Base-by-base conservation (phyloP, 2,797 vertebrate genomes). In the Siniperca undulata region DNA sequence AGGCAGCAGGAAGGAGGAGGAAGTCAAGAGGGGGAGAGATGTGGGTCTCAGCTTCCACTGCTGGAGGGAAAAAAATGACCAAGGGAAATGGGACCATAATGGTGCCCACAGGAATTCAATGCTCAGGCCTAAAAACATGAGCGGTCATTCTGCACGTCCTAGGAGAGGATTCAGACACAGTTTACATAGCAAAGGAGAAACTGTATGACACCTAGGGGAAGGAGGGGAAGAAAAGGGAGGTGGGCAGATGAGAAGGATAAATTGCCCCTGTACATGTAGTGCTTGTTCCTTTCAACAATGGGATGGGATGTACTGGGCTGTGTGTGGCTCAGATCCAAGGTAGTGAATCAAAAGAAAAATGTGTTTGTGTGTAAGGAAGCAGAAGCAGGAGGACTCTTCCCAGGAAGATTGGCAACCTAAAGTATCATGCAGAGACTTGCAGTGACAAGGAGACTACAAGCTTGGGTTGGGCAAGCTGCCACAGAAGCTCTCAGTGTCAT, bases 401-500 rank as follows among this genome's bases (percentile, higher is more conserved):
- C 50, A 56, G 69, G 64, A 59, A 86, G 69, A 82, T 58, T 74
- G 82, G 83, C 67, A 87, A 80, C 69, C 34, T 64, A 19, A 79
- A 86, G 85, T 53, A 84, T 89, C 85, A 85, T 69, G 36, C 65
- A 27, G 73, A 60, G 78, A 70, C 85, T 50, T n/a, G 24, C 76
- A 58, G 59, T 82, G 88, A 89, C 83, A 87, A 81, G 80, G 69
- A 82, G 81, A 65, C 74, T 69, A 75, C 80, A 74, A 77, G 79
- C 81, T 16, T 12, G 65, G 44, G 73, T 48, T 78, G 86, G 93
- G 91, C 90, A 84, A 65, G 75, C 84, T 91, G 93, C 93, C 91
- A 93, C 86, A 48, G 82, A 92, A 89, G 91, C 92, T 93, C 89
- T 94, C 91, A 90, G 88, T 89, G 89, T 93, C 90, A 92, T 80